Percentiles rank a stretch among this genome's conserved stretches.
Conservation (phyloP, 1,140 invertebrate species). For the Camponotus pennsylvanicus region DNA sequence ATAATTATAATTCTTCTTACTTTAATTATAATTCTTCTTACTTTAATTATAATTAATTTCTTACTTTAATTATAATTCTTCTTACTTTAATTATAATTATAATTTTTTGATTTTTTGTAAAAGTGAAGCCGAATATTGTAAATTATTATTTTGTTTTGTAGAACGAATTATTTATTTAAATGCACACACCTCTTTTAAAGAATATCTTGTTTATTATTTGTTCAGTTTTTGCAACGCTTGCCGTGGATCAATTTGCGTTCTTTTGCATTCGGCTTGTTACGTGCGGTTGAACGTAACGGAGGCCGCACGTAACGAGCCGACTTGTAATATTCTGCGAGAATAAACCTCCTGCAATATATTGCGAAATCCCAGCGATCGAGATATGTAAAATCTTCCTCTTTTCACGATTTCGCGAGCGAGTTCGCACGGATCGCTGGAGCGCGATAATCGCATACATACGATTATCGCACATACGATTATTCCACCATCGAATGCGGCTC, state of each 20-base stretch:
- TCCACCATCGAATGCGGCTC: not conserved
- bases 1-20: too few species aligned
- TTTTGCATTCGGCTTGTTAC: constrained; percentile 7
- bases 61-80: too few species aligned
- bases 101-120: not conserved
- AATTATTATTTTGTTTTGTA: not conserved
- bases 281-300: too few species aligned
- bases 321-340: not conserved
- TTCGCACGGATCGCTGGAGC: not conserved
- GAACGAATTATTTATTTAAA: constrained; percentile 10
- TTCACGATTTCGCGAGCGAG: not conserved
- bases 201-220: constrained; percentile 2
- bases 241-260: not conserved
- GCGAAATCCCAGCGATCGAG: constrained; percentile 13
- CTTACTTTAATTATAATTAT: not conserved
- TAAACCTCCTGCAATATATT: not conserved
- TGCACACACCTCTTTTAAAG: not conserved
- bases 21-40: too few species aligned
- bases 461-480: constrained; percentile 21
- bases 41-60: too few species aligned
- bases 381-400: not conserved
- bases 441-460: constrained; percentile 28
- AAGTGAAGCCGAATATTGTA: not conserved
- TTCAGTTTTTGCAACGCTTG: not conserved
- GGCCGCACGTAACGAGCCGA: constrained; percentile 7